Evolutionary conservation across 2,113 vertebrate species (phyloP).

Genomic region (Paradoxurus hermaphroditus): DNA sequence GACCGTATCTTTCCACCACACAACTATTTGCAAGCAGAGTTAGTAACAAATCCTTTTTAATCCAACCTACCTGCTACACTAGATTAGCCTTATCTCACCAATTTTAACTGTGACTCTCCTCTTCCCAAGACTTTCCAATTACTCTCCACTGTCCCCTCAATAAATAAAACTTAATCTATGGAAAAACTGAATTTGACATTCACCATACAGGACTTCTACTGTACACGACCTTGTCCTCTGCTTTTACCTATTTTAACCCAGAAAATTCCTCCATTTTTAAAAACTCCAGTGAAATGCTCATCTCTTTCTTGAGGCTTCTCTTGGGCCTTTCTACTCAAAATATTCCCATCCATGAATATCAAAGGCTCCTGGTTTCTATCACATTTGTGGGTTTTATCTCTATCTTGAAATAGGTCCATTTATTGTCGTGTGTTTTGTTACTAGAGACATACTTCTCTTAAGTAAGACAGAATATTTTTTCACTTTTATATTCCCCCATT

Average conservation of each 20-base stretch:
- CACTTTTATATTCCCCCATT: background rate
- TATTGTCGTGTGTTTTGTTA: background rate
- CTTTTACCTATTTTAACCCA: background rate
- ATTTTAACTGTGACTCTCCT: background rate
- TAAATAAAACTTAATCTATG: background rate
- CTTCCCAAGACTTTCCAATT: background rate
- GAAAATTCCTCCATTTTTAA: background rate
- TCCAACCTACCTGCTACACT: background rate
- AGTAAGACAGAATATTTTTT: background rate
- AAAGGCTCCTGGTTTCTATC: background rate
- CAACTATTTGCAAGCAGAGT: background rate
- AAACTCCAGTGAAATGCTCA: background rate
- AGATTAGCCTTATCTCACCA: background rate
- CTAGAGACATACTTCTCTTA: background rate
- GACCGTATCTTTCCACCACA: background rate
- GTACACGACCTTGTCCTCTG: background rate
- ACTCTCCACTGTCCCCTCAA: background rate
- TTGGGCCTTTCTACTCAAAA: background rate
- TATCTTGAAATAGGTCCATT: background rate
- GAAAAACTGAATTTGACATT: background rate
- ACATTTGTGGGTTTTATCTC: background rate
- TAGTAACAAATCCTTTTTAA: background rate
- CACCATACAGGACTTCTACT: background rate
- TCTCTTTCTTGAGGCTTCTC: background rate
- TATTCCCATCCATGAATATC: background rate